Evolutionary conservation across 1,140 invertebrate genomes (phyloP).

Genomic region (Camponotus vicinus): DNA sequence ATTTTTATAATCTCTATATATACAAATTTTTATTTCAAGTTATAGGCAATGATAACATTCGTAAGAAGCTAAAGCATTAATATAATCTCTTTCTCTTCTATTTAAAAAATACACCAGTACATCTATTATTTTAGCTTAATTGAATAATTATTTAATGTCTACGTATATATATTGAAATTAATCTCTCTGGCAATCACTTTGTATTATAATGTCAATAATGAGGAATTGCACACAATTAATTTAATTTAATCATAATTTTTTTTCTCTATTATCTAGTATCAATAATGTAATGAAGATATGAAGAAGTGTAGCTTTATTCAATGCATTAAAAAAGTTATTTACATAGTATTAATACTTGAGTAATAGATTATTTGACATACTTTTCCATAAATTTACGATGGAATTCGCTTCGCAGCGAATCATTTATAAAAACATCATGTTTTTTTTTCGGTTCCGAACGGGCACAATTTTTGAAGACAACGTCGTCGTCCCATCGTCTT

Average conservation of each 20-base stretch:
- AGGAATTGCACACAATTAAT: background rate
- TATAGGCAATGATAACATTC: no score
- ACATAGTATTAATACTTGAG: slow-evolving; percentile 31
- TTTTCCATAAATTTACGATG: slow-evolving; percentile 99
- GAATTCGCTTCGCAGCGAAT: slow-evolving; percentile 98
- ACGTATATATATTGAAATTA: background rate
- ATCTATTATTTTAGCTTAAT: background rate
- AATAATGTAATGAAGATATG: background rate
- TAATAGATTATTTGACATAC: slow-evolving; percentile 94
- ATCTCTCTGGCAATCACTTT: background rate
- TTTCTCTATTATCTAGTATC: background rate
- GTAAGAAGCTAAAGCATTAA: background rate
- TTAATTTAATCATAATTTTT: background rate
- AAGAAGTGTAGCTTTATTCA: slow-evolving; percentile 24
- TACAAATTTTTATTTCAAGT: no score
- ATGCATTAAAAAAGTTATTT: slow-evolving; percentile 58
- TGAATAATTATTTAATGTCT: slow-evolving; percentile 14
- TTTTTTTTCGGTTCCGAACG: slow-evolving; percentile 97
- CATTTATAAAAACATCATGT: slow-evolving; percentile 97
- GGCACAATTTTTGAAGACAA: slow-evolving; percentile 99
- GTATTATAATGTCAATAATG: background rate
- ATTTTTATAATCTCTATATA: no score
- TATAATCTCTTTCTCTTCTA: background rate
- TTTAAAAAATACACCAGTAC: background rate
- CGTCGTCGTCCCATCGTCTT: slow-evolving; percentile 99